Base-by-base conservation (phyloP, 2,888 invertebrate species). In the Mesoligia furuncula region DNA sequence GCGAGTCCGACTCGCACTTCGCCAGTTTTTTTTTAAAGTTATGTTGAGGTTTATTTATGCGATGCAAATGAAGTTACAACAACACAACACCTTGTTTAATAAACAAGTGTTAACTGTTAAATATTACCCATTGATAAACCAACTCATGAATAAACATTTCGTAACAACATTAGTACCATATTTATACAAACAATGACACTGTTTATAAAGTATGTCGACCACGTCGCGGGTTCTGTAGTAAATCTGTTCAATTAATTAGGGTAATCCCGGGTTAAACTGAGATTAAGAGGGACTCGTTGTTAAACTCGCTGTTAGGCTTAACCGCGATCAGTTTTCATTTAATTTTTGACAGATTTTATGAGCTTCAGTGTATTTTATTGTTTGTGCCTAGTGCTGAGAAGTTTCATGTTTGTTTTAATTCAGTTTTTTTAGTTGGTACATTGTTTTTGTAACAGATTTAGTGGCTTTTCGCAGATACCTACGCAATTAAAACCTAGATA, bases 221-320 rank as follows among this genome's bases (percentile, higher is more conserved):
- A 73, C 72, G 72, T 72, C 42, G 15, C 69, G 68, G 77, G 75
- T 59, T 66, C 69, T 20, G 68, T 67, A 84, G 45, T 81, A 82
- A 84, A 82, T 87, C 85, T 74, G 51, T 70, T 73, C 85, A 86
- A 86, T 87, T 88, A 87, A 89, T 89, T 89, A 84, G 79, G 84
- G 86, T 84, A 87, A 88, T 68, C 85, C 75, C 24, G 68, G 81
- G 68, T 85, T 84, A 71, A 78, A 77, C 76, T 66, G 68, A 73
- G 79, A 79, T 81, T 83, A 81, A 75, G 69, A 66, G 74, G 67
- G 71, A 65, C 59, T 75, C 51, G 76, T 54, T 72, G 67, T 74
- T 51, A 68, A 71, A 48, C 73, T 68, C 77, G 45, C 62, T 75
- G 62, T 80, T 62, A 62, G 83, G 66, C 39, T 74, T 70, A 65